phyloP scores from a whole-genome alignment of 2,888 invertebrate species.

The Cerastis leucographa region DNA sequence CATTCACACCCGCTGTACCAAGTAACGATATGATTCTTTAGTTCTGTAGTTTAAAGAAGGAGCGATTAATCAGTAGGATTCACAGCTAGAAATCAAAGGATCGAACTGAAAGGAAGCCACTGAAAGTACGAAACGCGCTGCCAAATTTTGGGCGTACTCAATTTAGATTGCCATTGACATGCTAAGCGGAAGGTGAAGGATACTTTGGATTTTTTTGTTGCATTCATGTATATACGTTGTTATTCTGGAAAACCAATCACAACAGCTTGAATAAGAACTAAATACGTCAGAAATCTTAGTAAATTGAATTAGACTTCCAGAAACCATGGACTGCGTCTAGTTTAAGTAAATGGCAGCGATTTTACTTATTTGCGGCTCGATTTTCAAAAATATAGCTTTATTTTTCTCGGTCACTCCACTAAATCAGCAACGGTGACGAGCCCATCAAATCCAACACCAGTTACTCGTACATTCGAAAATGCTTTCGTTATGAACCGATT shows the following conservation, averaged over 20 bases:
- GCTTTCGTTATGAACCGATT: background rate
- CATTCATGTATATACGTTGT: background rate
- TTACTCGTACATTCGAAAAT: background rate
- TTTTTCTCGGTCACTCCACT: background rate
- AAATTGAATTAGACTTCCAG: background rate
- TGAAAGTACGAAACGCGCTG: background rate
- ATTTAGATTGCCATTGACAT: background rate
- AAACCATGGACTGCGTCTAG: background rate
- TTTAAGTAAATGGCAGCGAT: background rate
- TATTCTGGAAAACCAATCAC: background rate
- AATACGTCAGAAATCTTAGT: background rate
- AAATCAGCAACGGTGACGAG: background rate
- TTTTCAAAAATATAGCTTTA: background rate
- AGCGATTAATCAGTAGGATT: conserved; percentile 7
- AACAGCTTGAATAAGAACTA: background rate
- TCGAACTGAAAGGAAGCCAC: background rate
- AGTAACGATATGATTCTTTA: conserved; percentile 71
- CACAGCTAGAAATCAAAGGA: background rate
- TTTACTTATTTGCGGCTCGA: background rate
- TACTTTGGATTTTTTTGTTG: background rate
- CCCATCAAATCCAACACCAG: background rate
- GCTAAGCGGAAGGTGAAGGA: background rate
- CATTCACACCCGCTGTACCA: conserved; percentile 71
- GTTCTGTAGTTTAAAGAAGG: conserved; percentile 37
- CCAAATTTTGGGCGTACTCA: background rate